Evolutionary conservation across 2,888 invertebrate genomes (phyloP).

Genomic region (Taenaris catops): DNA sequence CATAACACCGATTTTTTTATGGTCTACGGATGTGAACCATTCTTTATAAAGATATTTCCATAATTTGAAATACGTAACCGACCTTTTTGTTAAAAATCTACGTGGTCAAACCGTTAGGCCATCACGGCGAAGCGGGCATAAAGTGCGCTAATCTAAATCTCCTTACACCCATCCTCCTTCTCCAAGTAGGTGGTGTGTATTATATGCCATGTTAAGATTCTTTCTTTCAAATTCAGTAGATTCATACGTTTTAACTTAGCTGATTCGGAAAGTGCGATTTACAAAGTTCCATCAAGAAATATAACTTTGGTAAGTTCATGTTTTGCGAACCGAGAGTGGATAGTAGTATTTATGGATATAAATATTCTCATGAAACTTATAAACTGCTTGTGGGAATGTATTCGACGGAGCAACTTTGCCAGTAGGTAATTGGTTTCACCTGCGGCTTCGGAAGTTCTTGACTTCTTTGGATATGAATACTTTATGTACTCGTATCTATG

Average conservation of each 20-base stretch:
- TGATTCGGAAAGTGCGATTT: not conserved
- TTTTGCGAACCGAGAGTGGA: conserved; percentile 11
- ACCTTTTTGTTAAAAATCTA: no score
- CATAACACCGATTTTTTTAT: no score
- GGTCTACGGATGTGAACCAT: no score
- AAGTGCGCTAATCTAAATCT: no score
- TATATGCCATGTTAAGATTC: no score
- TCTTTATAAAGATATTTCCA: no score
- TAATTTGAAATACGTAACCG: no score
- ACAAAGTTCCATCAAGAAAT: conserved; percentile 13
- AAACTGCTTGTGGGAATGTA: conserved; percentile 7
- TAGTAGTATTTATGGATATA: conserved; percentile 21
- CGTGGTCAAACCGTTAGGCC: no score
- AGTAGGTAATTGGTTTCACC: conserved; percentile 9
- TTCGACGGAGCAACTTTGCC: conserved; percentile 5
- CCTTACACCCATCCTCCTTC: no score
- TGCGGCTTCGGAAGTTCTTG: conserved; percentile 1
- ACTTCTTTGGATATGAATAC: conserved; percentile 1
- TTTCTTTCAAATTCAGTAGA: no score
- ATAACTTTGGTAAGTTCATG: conserved; percentile 10
- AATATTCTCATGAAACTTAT: conserved; percentile 18
- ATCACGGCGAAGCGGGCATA: no score
- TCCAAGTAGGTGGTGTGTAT: no score
- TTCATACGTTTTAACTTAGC: not conserved
- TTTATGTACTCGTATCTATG: not conserved